Base-by-base conservation (phyloP, 1,140 invertebrate genomes). In the Dreissena polymorpha region DNA sequence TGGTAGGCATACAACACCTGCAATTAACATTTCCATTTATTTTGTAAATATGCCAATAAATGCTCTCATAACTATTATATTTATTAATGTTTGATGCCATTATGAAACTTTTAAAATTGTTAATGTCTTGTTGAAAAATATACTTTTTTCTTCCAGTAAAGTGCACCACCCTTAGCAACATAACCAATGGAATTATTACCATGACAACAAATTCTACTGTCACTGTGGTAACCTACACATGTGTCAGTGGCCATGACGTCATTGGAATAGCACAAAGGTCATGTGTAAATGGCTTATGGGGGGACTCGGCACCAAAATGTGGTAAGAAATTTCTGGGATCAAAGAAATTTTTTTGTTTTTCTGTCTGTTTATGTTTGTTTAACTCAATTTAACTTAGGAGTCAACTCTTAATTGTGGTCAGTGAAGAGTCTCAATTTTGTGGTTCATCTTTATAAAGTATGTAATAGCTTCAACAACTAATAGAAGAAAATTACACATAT, bases 191-290 rank as follows among this genome's bases (percentile, higher is more conserved):
- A 12, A 16, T 7, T 16, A 50, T 67, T 0, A 55, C 71, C 8
- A 13, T 82, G 27, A 51, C 50, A 18, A 27, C 79, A 13, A 82
- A 82, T 57, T 70, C 70, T 18, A 67, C 79, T 18, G 53, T 82
- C 29, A 82, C 70, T 0, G 13, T 13, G 5, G 70, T 63, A 51
- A 25, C 50, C 16, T 82, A 82, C 51, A 23, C n/a, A 21, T 82
- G 79, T 49, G 49, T 64, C 16, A 10, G 10, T 64, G 79, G 70
- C 5, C 74, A 82, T 29, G n/a, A 27, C 16, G 49, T 82, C 21
- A 50, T 51, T 29, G 79, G 79, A 0, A 49, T 14, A 2, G 10
- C 18, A 6, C 27, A 23, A 23, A 60, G 79, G 21, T 65, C 63
- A 29, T 82, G 79, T 57, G 39, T 18, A 27, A 14, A 71, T n/a